These are phyloP conservation scores for Opisthocomus hoazin DNA, from an alignment of 2,113 vertebrate species.

Conservation along the genomic window DNA sequence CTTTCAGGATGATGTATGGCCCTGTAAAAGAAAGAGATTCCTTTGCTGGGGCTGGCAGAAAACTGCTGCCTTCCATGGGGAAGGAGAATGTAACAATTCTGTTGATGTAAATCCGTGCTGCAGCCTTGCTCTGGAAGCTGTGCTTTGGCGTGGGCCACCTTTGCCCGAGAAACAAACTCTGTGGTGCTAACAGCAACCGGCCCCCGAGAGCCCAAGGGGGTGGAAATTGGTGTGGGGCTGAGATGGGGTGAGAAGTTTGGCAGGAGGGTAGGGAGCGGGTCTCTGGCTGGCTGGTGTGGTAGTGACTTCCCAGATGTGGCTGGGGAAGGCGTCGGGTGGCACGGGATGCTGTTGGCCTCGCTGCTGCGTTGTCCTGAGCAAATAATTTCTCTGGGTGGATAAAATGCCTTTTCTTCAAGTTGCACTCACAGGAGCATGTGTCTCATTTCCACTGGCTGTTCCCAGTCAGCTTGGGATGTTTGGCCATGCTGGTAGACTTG, in stretches of 20 bases:
- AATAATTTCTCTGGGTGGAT: neutral
- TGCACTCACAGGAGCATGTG: neutral
- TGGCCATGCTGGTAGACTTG: neutral
- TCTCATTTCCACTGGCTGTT: neutral
- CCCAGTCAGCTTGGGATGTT: neutral
- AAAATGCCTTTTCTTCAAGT: neutral
- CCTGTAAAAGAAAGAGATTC: conserved; percentile 16
- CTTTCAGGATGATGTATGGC: conserved; percentile 45
- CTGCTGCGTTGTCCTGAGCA: neutral
- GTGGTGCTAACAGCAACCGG: neutral
- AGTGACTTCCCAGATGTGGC: neutral
- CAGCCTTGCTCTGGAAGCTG: neutral
- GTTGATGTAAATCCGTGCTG: neutral
- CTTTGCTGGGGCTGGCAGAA: neutral
- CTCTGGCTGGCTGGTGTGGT: neutral
- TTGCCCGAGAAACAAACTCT: neutral
- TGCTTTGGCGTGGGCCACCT: neutral
- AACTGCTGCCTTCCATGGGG: neutral
- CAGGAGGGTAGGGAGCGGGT: neutral
- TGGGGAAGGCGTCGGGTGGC: neutral
- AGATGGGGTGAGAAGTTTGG: neutral
- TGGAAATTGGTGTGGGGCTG: neutral
- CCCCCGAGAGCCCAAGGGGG: neutral
- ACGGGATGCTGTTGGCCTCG: neutral
- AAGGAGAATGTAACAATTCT: neutral